Percentiles rank a stretch among this genome's conserved stretches.
phyloP scores from a whole-genome alignment of 1,140 invertebrate genomes.

The Panagrolaimus sp. region DNA sequence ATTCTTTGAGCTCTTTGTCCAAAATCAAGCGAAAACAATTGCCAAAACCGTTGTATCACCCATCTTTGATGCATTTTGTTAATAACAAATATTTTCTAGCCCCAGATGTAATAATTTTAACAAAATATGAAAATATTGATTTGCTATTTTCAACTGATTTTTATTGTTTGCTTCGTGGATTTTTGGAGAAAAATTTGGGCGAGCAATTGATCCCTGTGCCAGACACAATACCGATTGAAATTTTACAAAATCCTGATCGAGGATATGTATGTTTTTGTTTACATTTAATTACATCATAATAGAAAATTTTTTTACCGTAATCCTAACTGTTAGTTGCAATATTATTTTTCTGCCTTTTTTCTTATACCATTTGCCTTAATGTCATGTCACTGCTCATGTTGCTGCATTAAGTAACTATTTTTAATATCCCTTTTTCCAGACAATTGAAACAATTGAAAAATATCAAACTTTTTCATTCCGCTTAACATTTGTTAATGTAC shows the following conservation, averaged over 20 bases:
- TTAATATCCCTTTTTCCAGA: no score
- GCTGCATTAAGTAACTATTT: no score
- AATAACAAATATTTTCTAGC: slow-evolving; percentile 64
- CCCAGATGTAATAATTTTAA: slow-evolving; percentile 77
- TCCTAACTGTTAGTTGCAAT: no score
- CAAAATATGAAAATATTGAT: slow-evolving; percentile 76
- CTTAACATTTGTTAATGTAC: slow-evolving; percentile 42
- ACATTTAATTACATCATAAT: no score
- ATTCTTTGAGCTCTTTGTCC: no score
- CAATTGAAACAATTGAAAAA: slow-evolving; percentile 24
- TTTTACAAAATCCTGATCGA: slow-evolving; percentile 36
- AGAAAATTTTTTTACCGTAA: no score
- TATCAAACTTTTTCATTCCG: slow-evolving; percentile 46
- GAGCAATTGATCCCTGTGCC: slow-evolving; percentile 72
- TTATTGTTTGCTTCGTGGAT: slow-evolving; percentile 78
- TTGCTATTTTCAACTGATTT: slow-evolving; percentile 75
- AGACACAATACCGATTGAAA: slow-evolving; percentile 46
- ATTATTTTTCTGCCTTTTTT: no score
- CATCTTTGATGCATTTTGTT: no score
- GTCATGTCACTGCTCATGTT: no score
- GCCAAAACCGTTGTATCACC: no score
- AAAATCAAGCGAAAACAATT: no score
- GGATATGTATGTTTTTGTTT: slow-evolving; percentile 1
- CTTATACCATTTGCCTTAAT: no score
- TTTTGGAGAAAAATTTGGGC: slow-evolving; percentile 83